Percentiles rank a stretch among this genome's conserved stretches.
phyloP scores from a whole-genome alignment of 1,140 invertebrate genomes.

The Frieseomelitta varia region DNA sequence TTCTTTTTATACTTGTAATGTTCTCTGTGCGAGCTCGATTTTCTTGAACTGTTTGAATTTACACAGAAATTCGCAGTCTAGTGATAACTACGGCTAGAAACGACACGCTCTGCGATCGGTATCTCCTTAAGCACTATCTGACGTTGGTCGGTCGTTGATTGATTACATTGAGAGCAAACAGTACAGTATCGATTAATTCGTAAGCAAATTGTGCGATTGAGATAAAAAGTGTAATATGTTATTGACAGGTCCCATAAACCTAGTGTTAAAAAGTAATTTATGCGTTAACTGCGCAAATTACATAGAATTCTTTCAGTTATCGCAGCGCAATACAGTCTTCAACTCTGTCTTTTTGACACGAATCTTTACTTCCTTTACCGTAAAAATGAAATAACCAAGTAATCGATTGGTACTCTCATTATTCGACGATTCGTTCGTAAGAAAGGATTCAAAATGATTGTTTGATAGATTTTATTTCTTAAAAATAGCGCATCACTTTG shows the following conservation, averaged over 20 bases:
- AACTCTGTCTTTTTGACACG: neutral
- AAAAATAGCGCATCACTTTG: neutral
- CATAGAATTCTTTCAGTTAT: neutral
- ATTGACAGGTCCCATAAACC: no score
- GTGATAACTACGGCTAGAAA: neutral
- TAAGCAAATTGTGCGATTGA: neutral
- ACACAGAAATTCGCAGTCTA: no score
- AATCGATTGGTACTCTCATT: neutral
- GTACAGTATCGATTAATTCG: neutral
- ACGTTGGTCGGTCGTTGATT: no score
- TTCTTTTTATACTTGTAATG: no score
- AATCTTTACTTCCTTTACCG: neutral
- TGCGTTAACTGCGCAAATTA: no score
- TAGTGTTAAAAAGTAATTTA: no score
- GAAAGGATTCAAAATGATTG: neutral
- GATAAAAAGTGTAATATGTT: neutral
- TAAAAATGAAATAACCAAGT: neutral
- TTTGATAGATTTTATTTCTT: conserved; percentile 4
- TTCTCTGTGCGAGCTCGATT: no score
- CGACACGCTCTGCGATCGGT: neutral
- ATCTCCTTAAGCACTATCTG: neutral
- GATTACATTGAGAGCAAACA: neutral
- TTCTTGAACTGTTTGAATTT: no score
- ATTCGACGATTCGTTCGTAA: neutral
- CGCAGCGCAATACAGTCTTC: neutral